Evolutionary conservation across 2,113 vertebrate species (phyloP).

Genomic region (Elgaria multicarinata): DNA sequence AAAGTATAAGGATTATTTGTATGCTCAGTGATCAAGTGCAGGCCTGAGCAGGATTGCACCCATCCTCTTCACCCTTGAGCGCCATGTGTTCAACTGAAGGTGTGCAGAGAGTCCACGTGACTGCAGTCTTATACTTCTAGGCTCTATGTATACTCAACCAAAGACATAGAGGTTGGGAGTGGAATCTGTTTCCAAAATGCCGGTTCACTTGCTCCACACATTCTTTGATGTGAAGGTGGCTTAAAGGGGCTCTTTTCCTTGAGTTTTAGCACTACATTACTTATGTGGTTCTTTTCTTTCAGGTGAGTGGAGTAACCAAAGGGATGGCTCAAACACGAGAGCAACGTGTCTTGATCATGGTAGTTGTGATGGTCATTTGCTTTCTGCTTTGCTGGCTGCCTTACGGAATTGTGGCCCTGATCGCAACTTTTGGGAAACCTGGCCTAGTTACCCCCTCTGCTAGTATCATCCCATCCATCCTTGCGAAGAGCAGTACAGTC

Average conservation of each 20-base stretch:
- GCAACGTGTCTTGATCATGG: slow-evolving; percentile 77
- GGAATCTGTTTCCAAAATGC: no score
- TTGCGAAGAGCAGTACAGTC: slow-evolving; percentile 82
- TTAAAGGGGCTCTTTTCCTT: background rate
- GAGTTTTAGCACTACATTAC: fast-evolving
- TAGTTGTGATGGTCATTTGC: slow-evolving; percentile 79
- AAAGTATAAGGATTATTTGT: background rate
- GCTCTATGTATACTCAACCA: background rate
- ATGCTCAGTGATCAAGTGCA: background rate
- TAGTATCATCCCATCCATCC: slow-evolving; percentile 78
- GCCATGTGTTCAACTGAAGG: background rate
- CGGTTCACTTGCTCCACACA: background rate
- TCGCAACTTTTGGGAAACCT: slow-evolving; percentile 75
- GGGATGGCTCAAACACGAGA: slow-evolving; percentile 59
- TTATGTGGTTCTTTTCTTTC: slow-evolving; percentile 2
- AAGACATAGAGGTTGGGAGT: background rate
- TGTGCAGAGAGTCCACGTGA: background rate
- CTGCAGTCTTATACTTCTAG: background rate
- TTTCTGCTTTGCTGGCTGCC: slow-evolving; percentile 85
- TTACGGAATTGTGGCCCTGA: slow-evolving; percentile 76
- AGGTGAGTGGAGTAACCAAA: slow-evolving; percentile 61
- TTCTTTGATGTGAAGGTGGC: background rate
- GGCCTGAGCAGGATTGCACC: background rate
- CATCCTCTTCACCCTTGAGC: no score
- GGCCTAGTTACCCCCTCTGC: slow-evolving; percentile 74